Conservation (phyloP, 2,113 vertebrate species). For the Natator depressus region DNA sequence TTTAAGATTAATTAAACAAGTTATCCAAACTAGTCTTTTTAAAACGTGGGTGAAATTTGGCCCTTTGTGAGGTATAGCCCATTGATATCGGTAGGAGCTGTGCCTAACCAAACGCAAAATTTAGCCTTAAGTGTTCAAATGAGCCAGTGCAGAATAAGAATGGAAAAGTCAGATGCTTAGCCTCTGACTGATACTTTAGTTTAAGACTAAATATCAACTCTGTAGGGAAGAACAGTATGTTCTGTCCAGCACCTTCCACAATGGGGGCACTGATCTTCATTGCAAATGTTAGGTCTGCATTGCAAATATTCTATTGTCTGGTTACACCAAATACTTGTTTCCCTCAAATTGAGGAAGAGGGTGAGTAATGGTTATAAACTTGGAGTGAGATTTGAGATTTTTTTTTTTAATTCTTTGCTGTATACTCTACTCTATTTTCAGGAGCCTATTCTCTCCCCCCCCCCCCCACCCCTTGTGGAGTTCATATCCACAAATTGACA, state of each 20-base stretch:
- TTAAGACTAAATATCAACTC: neutral
- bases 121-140: constrained; percentile 8
- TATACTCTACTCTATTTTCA: neutral
- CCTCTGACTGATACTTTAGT: neutral
- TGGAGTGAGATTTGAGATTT: neutral
- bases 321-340: neutral
- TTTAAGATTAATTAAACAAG: neutral
- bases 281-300: neutral
- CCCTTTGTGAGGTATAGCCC: neutral
- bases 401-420: neutral
- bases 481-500: constrained; percentile 5
- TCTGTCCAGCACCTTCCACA: neutral
- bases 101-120: neutral
- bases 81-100: neutral
- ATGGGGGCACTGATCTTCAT: neutral
- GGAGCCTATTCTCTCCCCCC: constrained; percentile 12
- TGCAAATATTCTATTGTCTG: neutral
- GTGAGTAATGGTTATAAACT: neutral
- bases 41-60: neutral
- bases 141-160: neutral
- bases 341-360: constrained; percentile 9
- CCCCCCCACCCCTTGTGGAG: constrained; percentile 17
- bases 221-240: neutral
- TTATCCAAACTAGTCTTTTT: neutral
- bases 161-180: neutral